These are phyloP conservation scores for Gymnogyps californianus DNA, from an alignment of 2,113 vertebrate species.

Conservation along the genomic window DNA sequence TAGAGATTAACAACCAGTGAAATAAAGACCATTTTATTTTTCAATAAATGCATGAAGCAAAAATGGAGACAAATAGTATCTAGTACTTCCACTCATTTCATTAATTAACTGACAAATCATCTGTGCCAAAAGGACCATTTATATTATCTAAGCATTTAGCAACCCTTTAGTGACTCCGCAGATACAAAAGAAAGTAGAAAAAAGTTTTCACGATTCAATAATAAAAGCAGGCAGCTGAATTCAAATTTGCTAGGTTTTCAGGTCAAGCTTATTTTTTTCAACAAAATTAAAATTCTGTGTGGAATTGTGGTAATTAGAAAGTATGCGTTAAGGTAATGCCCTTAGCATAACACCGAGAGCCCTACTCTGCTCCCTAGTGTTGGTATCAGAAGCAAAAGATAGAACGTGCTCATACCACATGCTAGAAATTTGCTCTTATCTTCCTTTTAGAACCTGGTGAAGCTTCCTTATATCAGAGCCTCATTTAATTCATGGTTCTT, in stretches of 20 bases:
- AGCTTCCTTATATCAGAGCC: not conserved
- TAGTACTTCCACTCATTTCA: not conserved
- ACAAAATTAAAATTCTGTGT: not conserved
- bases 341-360: not conserved
- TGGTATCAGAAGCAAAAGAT: not conserved
- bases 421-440: not conserved
- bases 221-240: not conserved
- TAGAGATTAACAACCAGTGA: not conserved
- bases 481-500: not conserved
- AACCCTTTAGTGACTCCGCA: not conserved
- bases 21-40: not conserved
- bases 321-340: not conserved
- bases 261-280: not conserved
- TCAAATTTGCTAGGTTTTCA: not conserved
- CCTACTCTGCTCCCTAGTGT: constrained; percentile 41
- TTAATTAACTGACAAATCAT: not conserved
- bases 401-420: not conserved
- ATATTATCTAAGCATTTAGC: not conserved
- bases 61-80: not conserved
- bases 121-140: not conserved
- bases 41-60: not conserved
- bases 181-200: not conserved
- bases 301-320: not conserved
- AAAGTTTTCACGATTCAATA: not conserved
- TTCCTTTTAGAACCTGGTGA: not conserved